These are phyloP conservation scores for Drosophila subobscura DNA, from an alignment of 1,140 invertebrate species.

Conservation along the genomic window DNA sequence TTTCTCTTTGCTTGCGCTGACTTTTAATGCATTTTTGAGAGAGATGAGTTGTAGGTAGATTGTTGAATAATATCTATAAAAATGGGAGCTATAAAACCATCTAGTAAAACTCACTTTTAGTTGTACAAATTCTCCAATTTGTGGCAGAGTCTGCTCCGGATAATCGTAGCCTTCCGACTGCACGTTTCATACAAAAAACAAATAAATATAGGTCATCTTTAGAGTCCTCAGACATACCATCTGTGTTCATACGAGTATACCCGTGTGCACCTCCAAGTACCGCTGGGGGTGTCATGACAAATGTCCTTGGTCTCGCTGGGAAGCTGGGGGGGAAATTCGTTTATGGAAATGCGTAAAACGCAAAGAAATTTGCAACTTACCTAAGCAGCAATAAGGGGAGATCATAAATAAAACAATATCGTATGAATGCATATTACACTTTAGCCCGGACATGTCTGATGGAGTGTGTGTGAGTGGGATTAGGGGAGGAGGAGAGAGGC, in stretches of 20 bases:
- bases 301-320: conserved; percentile 42
- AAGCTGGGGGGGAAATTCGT: conserved; percentile 40
- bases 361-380: conserved; percentile 62
- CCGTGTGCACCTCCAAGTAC: no score
- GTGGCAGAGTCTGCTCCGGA: no score
- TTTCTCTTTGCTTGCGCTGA: no score
- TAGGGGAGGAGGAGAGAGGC: background rate
- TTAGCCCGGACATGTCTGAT: background rate
- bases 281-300: conserved; percentile 51
- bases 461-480: background rate
- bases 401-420: conserved; percentile 82
- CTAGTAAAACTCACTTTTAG: no score
- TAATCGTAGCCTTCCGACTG: no score
- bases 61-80: background rate
- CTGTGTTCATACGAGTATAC: no score
- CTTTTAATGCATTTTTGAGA: no score
- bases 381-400: conserved; percentile 62
- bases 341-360: conserved; percentile 76
- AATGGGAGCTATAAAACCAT: no score
- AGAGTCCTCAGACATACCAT: no score
- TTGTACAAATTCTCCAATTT: no score
- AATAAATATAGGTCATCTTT: no score
- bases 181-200: background rate
- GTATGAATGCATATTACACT: conserved; percentile 61
- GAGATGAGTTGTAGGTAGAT: no score